Conservation (phyloP, 2,888 invertebrate species). For the Drosophila setosimentum region DNA sequence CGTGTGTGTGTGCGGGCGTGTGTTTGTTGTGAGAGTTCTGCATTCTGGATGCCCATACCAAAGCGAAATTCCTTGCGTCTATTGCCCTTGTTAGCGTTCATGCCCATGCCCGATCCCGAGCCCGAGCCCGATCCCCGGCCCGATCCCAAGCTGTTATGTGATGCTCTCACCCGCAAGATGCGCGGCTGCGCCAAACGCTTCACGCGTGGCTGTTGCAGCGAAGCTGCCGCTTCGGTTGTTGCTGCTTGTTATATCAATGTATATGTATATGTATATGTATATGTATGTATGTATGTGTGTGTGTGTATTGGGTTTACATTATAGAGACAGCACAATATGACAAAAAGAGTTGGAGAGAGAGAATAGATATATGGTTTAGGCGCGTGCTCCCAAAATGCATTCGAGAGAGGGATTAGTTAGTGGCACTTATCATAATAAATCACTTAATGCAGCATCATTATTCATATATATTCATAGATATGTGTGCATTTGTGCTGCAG, state of each 20-base stretch:
- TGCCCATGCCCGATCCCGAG: conserved; percentile 87
- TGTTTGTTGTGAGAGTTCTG: conserved; percentile 19
- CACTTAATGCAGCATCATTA: neutral
- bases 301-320: neutral
- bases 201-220: conserved; percentile 78
- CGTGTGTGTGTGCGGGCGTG: neutral
- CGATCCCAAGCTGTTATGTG: conserved; percentile 81
- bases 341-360: conserved; percentile 1
- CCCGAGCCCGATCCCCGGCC: conserved; percentile 71
- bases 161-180: conserved; percentile 87
- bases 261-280: neutral
- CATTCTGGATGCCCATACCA: conserved; percentile 86
- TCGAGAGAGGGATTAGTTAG: conserved; percentile 25
- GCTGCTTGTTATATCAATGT: conserved; percentile 35
- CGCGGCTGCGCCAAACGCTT: conserved; percentile 86
- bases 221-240: conserved; percentile 38
- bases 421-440: neutral
- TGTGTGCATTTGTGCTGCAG: neutral
- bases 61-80: conserved; percentile 86
- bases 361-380: conserved; percentile 14
- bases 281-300: neutral
- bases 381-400: conserved; percentile 22
- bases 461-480: neutral
- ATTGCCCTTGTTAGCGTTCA: conserved; percentile 34
- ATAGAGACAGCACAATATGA: conserved; percentile 25